Evolutionary conservation across 1,140 invertebrate genomes (phyloP), one percentile per base, ranked within the genome.

Genomic region (Melitaea cinxia): DNA sequence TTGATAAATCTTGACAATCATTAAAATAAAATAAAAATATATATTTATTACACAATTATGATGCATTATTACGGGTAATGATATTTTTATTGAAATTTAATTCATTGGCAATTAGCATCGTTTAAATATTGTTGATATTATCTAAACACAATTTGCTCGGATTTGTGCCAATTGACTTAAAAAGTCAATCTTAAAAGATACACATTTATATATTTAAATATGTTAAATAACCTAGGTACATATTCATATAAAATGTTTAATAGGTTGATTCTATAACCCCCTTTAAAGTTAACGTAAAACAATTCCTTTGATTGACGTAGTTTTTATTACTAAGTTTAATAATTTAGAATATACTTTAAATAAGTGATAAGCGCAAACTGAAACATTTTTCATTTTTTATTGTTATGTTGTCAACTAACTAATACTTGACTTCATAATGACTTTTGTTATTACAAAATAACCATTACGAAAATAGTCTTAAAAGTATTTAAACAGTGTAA

Each of bases 151-250:
- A 17, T 5, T 14, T 17, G 14, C 4, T 42, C 7, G 5, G 14
- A 42, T 47, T 47, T 47, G 42, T 47, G 42, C 42, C 42, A 23
- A 47, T 47, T 47, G 42, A 47, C 42, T 47, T 19, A 45, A 45
- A 45, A 45, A 45, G 15, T 19, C 39, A 45, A 17, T 7, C 9
- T 45, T 17, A 42, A 42, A 7, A 17, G 4, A 42, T 39, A 33
- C 30, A 10, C 10, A 9, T 33, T 1, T 33, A 33, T 33, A 10
- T 33, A 33, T 33, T 9, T 33, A 33, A 9, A 28, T 28, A 28
- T 28, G 3, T 33, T 10, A 10, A 10, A 10, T 1, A 33, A 9
- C 10, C 1, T 33, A 4, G 3, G 30, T 10, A n/a, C n/a, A n/a
- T 33, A 33, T 4, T 9, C 12, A 33, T 4, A 35, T 10, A 10